Conservation (phyloP, 2,113 vertebrate species). For the Picathartes gymnocephalus region DNA sequence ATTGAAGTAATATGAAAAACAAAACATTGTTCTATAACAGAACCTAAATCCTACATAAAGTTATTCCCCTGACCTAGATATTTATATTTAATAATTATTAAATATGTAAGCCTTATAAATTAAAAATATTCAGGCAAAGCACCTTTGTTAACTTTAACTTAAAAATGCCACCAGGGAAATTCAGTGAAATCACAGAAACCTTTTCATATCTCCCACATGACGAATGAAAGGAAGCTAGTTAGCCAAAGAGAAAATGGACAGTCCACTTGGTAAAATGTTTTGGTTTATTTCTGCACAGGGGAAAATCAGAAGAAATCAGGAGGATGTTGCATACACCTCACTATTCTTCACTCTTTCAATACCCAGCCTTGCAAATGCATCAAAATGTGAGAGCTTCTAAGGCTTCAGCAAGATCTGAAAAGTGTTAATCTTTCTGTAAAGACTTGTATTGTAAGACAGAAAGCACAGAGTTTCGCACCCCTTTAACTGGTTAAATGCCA, state of each 20-base stretch:
- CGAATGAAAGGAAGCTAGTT: neutral
- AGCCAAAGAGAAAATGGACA: neutral
- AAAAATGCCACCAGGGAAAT: neutral
- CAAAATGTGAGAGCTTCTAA: neutral
- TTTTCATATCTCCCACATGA: neutral
- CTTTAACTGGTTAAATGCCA: neutral
- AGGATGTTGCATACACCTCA: neutral
- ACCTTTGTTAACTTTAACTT: neutral
- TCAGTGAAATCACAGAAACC: neutral
- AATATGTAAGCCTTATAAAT: neutral
- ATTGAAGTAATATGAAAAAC: neutral
- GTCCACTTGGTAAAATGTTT: neutral
- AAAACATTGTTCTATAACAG: neutral
- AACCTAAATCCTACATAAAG: neutral
- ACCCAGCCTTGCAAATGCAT: neutral
- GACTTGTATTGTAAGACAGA: neutral
- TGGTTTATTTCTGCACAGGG: neutral
- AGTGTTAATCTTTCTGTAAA: neutral
- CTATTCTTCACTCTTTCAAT: neutral
- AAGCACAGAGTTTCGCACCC: neutral
- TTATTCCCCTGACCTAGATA: neutral
- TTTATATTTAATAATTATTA: neutral
- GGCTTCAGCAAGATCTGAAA: neutral
- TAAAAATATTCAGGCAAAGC: neutral
- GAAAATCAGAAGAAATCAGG: neutral